Conservation (phyloP, 2,888 invertebrate genomes). For the Coremacera marginata region DNA sequence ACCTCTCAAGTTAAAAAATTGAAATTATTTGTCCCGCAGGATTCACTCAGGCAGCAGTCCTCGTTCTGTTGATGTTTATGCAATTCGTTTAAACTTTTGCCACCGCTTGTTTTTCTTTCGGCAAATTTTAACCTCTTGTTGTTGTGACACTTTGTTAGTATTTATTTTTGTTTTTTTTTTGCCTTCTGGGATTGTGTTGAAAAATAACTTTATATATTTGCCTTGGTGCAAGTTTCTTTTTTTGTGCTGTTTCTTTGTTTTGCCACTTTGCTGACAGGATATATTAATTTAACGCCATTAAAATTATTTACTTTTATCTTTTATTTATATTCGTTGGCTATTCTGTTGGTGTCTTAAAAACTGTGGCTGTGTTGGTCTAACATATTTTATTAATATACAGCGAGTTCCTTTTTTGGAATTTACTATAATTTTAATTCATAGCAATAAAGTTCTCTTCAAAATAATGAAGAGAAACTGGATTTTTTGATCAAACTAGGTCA, state of each 20-base stretch:
- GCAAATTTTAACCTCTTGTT: not conserved
- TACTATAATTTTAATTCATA: no score
- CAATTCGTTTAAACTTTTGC: not conserved
- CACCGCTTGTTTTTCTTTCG: not conserved
- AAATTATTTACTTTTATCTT: constrained; percentile 31
- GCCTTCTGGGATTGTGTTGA: constrained; percentile 42
- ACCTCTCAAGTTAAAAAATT: constrained; percentile 48
- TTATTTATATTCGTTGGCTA: no score
- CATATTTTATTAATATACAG: not conserved
- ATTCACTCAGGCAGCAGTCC: constrained; percentile 37
- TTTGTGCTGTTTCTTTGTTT: not conserved
- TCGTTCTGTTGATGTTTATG: constrained; percentile 13
- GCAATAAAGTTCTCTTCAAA: no score
- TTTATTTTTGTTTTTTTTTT: constrained; percentile 19
- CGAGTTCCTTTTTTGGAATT: no score
- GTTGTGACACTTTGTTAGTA: constrained; percentile 8
- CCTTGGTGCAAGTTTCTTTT: not conserved
- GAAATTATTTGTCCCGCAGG: constrained; percentile 53
- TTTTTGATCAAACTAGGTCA: no score
- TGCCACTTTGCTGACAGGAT: constrained; percentile 33
- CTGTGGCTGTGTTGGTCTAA: not conserved
- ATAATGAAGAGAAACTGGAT: no score
- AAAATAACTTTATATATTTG: constrained; percentile 22
- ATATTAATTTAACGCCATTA: constrained; percentile 46
- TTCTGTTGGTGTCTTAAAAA: not conserved